Percentiles rank a stretch among this genome's conserved stretches.
Evolutionary conservation across 1,140 invertebrate species (phyloP).

Genomic region (Lasaia peninsularis): DNA sequence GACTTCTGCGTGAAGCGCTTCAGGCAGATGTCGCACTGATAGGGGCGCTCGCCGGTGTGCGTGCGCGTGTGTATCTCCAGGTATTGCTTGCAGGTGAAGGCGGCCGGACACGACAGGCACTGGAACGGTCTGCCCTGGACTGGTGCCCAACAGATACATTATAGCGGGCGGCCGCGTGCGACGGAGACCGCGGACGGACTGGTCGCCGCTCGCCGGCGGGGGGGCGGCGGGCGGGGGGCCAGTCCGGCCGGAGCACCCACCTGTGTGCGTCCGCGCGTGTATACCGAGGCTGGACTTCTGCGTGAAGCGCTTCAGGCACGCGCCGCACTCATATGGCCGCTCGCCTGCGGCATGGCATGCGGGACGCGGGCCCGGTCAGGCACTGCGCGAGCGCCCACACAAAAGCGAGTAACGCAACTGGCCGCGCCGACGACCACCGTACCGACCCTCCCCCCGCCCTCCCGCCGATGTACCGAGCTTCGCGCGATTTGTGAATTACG

Average conservation of each 20-base stretch:
- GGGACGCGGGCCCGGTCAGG: constrained; percentile 85
- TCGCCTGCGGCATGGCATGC: constrained; percentile 87
- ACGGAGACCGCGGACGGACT: constrained; percentile 67
- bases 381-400: constrained; percentile 77
- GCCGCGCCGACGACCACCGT: constrained; percentile 47
- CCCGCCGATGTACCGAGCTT: constrained; percentile 32
- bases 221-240: constrained; percentile 58
- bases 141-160: constrained; percentile 75
- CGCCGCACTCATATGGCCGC: constrained; percentile 84
- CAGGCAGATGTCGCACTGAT: constrained; percentile 84
- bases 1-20: constrained; percentile 85
- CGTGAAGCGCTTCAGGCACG: constrained; percentile 83
- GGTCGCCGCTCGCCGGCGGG: constrained; percentile 63
- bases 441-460: constrained; percentile 35
- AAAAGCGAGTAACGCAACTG: constrained; percentile 77
- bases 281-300: constrained; percentile 85
- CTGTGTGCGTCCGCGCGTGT: constrained; percentile 86
- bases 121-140: constrained; percentile 82
- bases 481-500: constrained; percentile 20
- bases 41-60: constrained; percentile 84
- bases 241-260: constrained; percentile 72
- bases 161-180: constrained; percentile 68
- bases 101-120: constrained; percentile 84
- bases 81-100: constrained; percentile 85
- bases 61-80: constrained; percentile 87